phyloP scores from a whole-genome alignment of 2,888 invertebrate species.

The Standfussiana lucernea region DNA sequence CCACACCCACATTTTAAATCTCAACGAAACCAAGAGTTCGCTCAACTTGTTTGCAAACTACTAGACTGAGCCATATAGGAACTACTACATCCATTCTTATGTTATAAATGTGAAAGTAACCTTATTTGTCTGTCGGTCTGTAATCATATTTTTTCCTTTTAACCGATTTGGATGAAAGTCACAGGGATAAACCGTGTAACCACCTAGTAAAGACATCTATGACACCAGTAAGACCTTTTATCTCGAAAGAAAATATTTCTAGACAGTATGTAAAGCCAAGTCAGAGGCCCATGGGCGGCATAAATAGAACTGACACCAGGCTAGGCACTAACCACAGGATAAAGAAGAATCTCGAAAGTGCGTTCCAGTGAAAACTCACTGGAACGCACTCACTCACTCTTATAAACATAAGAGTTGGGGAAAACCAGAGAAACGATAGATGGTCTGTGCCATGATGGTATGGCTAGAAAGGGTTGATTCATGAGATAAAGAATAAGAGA shows the following conservation, averaged over 20 bases:
- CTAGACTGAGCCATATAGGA: conserved; percentile 13
- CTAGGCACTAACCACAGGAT: no score
- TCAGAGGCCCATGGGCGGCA: no score
- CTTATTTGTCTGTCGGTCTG: no score
- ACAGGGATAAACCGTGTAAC: background rate
- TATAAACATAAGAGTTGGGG: no score
- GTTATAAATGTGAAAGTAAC: background rate
- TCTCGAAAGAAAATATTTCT: no score
- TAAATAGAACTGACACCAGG: no score
- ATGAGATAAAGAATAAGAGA: background rate
- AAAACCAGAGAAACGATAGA: background rate
- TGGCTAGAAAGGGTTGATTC: background rate
- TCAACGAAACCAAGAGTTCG: conserved; percentile 43
- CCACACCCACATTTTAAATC: conserved; percentile 23
- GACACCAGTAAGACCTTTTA: no score
- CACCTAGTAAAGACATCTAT: background rate
- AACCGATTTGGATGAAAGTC: background rate
- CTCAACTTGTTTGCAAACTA: conserved; percentile 18
- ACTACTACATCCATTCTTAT: background rate
- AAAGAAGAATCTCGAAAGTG: background rate
- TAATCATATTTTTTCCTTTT: background rate
- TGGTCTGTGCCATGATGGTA: background rate
- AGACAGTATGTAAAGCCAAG: no score
- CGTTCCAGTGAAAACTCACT: background rate
- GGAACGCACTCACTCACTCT: no score